Base-by-base conservation (phyloP, 2,888 invertebrate genomes). In the Caenorhabditis plicata region DNA sequence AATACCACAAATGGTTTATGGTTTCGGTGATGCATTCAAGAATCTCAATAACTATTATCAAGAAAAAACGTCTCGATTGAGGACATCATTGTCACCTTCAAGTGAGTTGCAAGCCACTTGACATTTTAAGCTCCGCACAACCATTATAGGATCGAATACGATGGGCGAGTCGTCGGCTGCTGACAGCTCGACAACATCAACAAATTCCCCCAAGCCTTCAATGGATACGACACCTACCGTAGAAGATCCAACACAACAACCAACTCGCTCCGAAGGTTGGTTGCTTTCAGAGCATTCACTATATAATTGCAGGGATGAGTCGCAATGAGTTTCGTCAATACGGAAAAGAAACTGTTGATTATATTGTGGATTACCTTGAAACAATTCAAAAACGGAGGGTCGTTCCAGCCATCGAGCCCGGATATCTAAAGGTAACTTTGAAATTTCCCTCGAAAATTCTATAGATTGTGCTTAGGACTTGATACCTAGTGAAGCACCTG, bases 281-380 rank as follows among this genome's bases (percentile, higher is more conserved):
- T 31, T 36, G 5, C 13, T 7, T 27, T 7, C 13, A 13, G 8
- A 9, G 7, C 29, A 27, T 9, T 27, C 29, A 27, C 7, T 13
- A 31, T 29, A 4, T 11, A 43, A 13, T 44, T 49, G 20, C 43
- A 58, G 72, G 78, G 43, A 71, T 78, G 71, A 71, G 60, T 15
- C 71, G 76, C 15, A 61, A 71, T 17, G 73, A 79, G 25, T 79
- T 79, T 56, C 75, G 79, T 19, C 66, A 61, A 13, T 68, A 67
- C 39, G 92, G 90, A 27, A 90, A 88, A 80, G 90, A 91, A 25
- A 87, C 90, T 57, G 87, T 94, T 62, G 92, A 94, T 82, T 89
- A 90, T 79, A 87, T 95, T 26, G 90, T 90, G n/a, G 88, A 93
- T 82, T 94, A 95, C 82, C 85, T 88, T 66, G 89, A 92, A 68